These are phyloP conservation scores for Leistus spinibarbis DNA, from an alignment of 2,888 invertebrate genomes.

Conservation along the genomic window DNA sequence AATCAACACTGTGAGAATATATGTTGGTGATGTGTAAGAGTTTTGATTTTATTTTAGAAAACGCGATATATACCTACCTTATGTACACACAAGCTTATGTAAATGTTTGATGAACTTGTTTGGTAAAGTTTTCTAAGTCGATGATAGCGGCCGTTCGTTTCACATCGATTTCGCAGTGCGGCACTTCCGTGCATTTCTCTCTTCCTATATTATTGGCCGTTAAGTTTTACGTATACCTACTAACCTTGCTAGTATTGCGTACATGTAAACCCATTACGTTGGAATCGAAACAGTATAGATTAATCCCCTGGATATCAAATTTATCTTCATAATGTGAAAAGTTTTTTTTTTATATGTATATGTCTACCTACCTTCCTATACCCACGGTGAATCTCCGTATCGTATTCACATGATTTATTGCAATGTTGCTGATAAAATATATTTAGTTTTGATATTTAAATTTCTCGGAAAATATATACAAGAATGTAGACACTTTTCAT, in stretches of 20 bases:
- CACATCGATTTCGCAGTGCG: slow-evolving; percentile 15
- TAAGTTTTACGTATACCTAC: background rate
- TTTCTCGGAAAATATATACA: too few species aligned
- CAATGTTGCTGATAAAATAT: too few species aligned
- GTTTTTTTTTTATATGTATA: background rate
- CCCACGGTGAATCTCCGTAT: too few species aligned
- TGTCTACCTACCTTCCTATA: background rate
- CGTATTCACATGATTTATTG: too few species aligned
- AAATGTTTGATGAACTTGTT: slow-evolving; percentile 26
- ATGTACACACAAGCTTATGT: background rate
- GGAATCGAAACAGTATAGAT: background rate
- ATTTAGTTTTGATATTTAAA: too few species aligned
- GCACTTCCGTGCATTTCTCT: background rate
- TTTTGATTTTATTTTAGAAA: background rate
- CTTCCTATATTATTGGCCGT: background rate
- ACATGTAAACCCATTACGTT: background rate
- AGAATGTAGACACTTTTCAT: too few species aligned
- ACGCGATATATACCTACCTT: background rate
- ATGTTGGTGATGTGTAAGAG: background rate
- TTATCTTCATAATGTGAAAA: background rate
- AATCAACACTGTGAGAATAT: background rate
- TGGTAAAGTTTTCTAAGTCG: slow-evolving; percentile 15
- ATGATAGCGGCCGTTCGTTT: slow-evolving; percentile 12
- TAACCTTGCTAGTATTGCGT: background rate
- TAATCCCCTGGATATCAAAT: background rate